Evolutionary conservation across 1,140 invertebrate genomes (phyloP), one percentile per base, ranked within the genome.

Genomic region (Drosophila prosaltans): DNA sequence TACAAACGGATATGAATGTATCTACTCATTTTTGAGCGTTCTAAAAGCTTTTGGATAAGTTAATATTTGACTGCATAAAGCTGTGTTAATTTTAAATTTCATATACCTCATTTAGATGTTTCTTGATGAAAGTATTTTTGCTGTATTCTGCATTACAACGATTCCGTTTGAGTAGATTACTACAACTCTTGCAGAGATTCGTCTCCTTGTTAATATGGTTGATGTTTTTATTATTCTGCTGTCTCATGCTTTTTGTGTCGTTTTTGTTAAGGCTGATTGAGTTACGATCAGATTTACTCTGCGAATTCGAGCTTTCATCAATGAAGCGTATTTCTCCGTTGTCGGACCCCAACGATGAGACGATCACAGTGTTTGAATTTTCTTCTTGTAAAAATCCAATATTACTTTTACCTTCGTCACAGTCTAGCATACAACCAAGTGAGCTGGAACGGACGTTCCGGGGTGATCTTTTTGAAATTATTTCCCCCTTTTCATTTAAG

Each of bases 251-350:
- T 55, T 70, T 72, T n/a, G 30, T 61, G 28, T 69, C 64, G 24
- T 69, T 75, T 40, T 32, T 69, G 30, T 51, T 62, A 43, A 73
- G 69, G 39, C 68, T 81, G 43, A 78, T 48, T 39, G 85, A 78
- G 60, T 84, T 90, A 30, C 89, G 76, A 57, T 91, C 91, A 40
- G 75, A 85, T 73, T 92, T 88, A 45, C 83, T 91, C 32, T 86
- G 90, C 32, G 79, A 91, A 58, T 86, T 89, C 41, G 86, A 92
- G 54, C 81, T 90, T 57, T 92, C 91, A 61, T 92, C 91, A 36
- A 92, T 92, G 70, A 89, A 92, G 60, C 81, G 85, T 32, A 92
- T 72, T 28, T 92, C 91, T 1, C 65, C 64, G n/a, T 65, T 65
- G 26, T 81, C 79, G 10, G 75, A 73, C 62, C 73, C 81, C 72